Conservation (phyloP, 2,888 invertebrate species). For the Gerris lacustris region DNA sequence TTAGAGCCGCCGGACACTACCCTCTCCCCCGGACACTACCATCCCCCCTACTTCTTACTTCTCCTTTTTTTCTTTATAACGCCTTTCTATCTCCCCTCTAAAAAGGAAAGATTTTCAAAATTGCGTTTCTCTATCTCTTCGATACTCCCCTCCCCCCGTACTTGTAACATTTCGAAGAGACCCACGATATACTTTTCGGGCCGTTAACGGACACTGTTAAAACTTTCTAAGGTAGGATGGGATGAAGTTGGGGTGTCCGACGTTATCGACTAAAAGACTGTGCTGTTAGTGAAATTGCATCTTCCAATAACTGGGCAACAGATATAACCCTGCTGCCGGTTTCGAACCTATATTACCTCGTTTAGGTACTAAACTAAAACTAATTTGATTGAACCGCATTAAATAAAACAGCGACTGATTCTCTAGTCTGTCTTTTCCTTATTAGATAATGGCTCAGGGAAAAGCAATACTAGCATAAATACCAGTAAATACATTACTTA, state of each 20-base stretch:
- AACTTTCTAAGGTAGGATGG: background rate
- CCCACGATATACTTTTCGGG: background rate
- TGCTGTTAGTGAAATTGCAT: background rate
- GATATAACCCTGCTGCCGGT: background rate
- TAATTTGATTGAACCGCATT: background rate
- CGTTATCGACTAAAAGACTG: background rate
- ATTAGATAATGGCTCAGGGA: no score
- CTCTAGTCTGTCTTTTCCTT: no score
- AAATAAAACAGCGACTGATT: background rate
- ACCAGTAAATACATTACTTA: no score
- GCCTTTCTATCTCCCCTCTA: background rate
- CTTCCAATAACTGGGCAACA: background rate
- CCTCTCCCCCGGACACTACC: no score
- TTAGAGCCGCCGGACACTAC: background rate
- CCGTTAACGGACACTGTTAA: slow-evolving; percentile 3
- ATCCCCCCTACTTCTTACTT: background rate
- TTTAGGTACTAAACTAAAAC: background rate
- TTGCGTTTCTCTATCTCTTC: background rate
- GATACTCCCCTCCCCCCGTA: background rate
- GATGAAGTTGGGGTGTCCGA: background rate
- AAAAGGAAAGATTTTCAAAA: background rate
- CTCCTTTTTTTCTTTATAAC: background rate
- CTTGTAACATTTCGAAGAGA: background rate
- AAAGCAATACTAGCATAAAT: no score
- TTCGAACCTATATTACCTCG: background rate